Conservation (phyloP, 2,888 invertebrate genomes). For the Rhyacophila evoluta region DNA sequence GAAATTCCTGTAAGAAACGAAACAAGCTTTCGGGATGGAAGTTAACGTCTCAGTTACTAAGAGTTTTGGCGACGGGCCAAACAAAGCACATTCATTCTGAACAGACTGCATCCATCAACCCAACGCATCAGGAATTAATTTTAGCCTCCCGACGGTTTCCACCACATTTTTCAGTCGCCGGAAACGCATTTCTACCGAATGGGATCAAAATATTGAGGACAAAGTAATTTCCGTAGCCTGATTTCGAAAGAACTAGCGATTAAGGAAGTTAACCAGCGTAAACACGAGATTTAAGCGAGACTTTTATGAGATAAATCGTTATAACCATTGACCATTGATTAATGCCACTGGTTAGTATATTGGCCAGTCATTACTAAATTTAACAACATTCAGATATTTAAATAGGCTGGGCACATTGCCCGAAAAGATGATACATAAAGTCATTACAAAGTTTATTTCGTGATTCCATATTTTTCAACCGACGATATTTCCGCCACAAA, state of each 20-base stretch:
- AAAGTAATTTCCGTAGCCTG: not conserved
- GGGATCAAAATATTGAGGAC: not conserved
- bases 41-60: not conserved
- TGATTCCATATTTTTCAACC: no score
- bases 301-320: no score
- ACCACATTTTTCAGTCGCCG: conserved; percentile 2
- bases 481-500: no score
- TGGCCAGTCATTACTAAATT: no score
- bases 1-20: not conserved
- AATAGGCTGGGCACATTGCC: no score
- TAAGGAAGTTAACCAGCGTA: not conserved
- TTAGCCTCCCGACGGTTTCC: not conserved
- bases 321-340: no score
- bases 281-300: no score
- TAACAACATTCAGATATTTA: no score
- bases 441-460: no score
- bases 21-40: not conserved
- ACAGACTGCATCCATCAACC: conserved; percentile 1
- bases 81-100: not conserved
- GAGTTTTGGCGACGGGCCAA: not conserved
- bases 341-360: no score
- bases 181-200: conserved; percentile 8
- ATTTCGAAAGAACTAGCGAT: not conserved
- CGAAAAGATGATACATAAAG: no score
- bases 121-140: not conserved